A percentile compares a stretch with the other conserved stretches of the same genome.
Conservation (phyloP, 2,888 invertebrate species). For the Caenorhabditis zanzibari region DNA sequence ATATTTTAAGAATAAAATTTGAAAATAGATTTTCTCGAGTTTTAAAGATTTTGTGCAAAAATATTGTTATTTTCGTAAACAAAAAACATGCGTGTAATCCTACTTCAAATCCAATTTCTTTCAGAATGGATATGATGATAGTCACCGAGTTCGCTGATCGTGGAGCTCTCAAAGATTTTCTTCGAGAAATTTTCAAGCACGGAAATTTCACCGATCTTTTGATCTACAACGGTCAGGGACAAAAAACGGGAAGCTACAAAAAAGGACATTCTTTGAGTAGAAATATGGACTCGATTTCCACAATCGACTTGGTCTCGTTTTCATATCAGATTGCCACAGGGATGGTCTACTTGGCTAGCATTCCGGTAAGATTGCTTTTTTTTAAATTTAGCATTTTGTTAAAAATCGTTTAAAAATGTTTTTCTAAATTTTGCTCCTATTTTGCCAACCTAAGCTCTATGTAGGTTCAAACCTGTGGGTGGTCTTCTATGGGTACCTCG, state of each 20-base stretch:
- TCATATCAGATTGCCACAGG: conserved; percentile 97
- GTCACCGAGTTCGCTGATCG: conserved; percentile 68
- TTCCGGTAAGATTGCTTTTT: conserved; percentile 89
- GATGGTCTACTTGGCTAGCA: conserved; percentile 96
- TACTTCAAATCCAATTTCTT: conserved; percentile 16
- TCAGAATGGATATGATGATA: conserved; percentile 6
- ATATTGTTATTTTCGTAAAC: too few relatives aligned
- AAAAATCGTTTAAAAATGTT: too few relatives aligned
- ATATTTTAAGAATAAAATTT: too few relatives aligned
- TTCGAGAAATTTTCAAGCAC: conserved; percentile 22
- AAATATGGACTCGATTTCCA: conserved; percentile 40
- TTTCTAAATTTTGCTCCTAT: too few relatives aligned
- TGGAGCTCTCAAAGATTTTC: conserved; percentile 66
- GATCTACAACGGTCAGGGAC: background rate
- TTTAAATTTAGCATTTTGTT: too few relatives aligned
- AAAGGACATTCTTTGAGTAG: background rate
- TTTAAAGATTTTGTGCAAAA: too few relatives aligned
- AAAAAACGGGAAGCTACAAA: conserved; percentile 46
- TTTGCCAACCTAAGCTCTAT: too few relatives aligned
- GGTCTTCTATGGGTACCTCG: too few relatives aligned
- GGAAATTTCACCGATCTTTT: conserved; percentile 7
- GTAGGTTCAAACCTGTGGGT: too few relatives aligned
- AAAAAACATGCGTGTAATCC: too few relatives aligned
- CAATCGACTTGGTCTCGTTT: conserved; percentile 90
- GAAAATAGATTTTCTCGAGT: too few relatives aligned